Evolutionary conservation across 2,113 vertebrate genomes (phyloP).

Genomic region (Catagonus wagneri): DNA sequence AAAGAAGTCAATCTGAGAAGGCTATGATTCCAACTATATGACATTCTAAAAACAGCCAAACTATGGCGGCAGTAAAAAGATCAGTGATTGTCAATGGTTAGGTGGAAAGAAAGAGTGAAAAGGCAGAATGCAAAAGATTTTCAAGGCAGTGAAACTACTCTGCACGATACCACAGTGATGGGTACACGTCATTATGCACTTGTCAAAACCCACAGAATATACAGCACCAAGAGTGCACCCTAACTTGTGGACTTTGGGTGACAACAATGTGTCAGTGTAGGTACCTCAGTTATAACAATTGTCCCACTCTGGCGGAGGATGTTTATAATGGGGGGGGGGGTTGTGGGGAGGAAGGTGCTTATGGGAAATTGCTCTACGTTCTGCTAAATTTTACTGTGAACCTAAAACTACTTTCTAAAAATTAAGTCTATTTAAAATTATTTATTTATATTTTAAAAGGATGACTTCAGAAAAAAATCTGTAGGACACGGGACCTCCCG

Average conservation of each 20-base stretch:
- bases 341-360: accelerated
- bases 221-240: background rate
- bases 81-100: background rate
- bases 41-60: background rate
- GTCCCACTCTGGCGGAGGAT: background rate
- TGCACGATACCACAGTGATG: background rate
- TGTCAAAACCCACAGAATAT: background rate
- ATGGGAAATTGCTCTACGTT: background rate
- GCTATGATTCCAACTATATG: background rate
- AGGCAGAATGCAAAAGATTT: background rate
- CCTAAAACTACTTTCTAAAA: background rate
- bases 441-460: background rate
- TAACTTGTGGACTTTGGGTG: background rate
- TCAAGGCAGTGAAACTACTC: background rate
- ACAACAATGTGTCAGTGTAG: accelerated
- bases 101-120: background rate
- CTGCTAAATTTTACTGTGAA: background rate
- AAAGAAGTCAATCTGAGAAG: background rate
- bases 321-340: background rate
- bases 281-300: background rate
- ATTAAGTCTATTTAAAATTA: background rate
- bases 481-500: background rate
- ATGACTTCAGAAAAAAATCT: background rate
- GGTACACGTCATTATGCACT: background rate
- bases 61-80: background rate